These are phyloP conservation scores for Tokudaia muenninki DNA, from an alignment of 2,797 vertebrate species.

Conservation along the genomic window DNA sequence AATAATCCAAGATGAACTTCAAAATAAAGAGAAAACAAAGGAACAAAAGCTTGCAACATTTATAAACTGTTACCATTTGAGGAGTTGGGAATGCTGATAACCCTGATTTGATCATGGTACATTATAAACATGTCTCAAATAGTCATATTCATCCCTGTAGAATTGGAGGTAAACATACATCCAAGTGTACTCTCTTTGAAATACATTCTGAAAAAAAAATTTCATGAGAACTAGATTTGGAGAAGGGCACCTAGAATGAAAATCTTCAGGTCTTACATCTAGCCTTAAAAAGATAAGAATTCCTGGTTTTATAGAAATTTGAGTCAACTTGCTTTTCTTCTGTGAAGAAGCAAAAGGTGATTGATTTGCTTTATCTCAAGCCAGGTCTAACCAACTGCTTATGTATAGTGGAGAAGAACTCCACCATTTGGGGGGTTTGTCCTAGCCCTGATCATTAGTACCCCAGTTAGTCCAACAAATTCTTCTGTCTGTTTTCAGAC, in stretches of 20 bases:
- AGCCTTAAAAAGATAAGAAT: not conserved
- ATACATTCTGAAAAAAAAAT: not conserved
- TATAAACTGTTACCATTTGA: not conserved
- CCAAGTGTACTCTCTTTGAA: not conserved
- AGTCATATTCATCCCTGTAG: not conserved
- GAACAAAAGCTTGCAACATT: too few relatives aligned
- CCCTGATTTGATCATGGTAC: not conserved
- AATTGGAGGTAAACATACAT: not conserved
- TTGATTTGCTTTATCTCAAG: accelerated
- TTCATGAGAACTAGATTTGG: not conserved
- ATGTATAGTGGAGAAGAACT: accelerated
- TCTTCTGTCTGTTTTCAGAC: too few relatives aligned
- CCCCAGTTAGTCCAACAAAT: not conserved
- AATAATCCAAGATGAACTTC: not conserved
- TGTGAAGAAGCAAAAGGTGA: not conserved
- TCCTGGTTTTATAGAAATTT: not conserved
- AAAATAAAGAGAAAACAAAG: not conserved
- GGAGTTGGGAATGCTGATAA: not conserved
- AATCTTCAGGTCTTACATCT: not conserved
- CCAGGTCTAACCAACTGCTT: accelerated
- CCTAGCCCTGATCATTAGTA: accelerated
- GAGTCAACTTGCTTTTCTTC: not conserved
- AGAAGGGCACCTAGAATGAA: not conserved
- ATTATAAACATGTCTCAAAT: not conserved
- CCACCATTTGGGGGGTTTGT: accelerated